These are phyloP conservation scores for Lycocerus yunnanus DNA, from an alignment of 2,888 invertebrate genomes.

Conservation along the genomic window DNA sequence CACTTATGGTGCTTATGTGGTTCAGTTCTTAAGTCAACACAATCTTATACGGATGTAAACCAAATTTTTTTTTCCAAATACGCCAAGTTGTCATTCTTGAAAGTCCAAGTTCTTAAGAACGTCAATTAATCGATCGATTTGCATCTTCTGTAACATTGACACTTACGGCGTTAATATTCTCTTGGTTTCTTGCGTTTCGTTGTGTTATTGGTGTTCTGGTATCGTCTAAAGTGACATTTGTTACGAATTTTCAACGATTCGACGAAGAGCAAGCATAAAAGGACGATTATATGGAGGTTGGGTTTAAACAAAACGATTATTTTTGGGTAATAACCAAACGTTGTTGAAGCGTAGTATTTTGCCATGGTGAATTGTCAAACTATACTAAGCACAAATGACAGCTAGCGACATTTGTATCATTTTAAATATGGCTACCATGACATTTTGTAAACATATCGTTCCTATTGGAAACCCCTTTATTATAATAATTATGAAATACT, in stretches of 20 bases:
- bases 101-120: not conserved
- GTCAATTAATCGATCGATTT: not conserved
- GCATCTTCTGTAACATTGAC: not conserved
- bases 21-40: slow-evolving; percentile 29
- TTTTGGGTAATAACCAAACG: too few relatives aligned
- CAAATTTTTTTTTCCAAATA: not conserved
- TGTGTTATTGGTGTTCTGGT: not conserved
- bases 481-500: too few relatives aligned
- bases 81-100: not conserved
- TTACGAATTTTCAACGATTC: not conserved
- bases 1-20: slow-evolving; percentile 3
- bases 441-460: too few relatives aligned
- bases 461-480: too few relatives aligned
- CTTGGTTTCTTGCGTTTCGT: not conserved
- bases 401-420: too few relatives aligned
- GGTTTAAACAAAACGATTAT: too few relatives aligned
- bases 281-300: too few relatives aligned
- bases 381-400: too few relatives aligned
- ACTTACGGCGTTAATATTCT: not conserved
- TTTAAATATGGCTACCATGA: too few relatives aligned
- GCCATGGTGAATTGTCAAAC: too few relatives aligned
- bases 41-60: slow-evolving; percentile 21
- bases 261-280: not conserved
- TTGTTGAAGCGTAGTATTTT: too few relatives aligned
- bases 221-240: not conserved